These are phyloP conservation scores for Ondatra zibethicus DNA, from an alignment of 2,113 vertebrate species.

Conservation along the genomic window DNA sequence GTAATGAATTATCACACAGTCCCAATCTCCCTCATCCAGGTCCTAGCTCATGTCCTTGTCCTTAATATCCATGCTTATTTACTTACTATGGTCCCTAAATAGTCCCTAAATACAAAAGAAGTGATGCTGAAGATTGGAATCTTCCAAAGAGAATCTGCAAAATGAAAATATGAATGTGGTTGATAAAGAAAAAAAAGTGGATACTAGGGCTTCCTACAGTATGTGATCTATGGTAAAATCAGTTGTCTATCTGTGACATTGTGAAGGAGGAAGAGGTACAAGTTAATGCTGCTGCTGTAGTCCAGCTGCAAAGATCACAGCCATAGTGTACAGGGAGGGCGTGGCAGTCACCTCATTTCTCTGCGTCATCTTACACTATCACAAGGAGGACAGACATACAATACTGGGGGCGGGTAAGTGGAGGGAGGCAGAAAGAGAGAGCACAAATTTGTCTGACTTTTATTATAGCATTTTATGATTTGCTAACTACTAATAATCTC, in stretches of 20 bases:
- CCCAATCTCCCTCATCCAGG: rapidly evolving
- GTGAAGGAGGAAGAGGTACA: neutral
- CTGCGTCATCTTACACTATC: neutral
- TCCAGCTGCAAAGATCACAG: neutral
- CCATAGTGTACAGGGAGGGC: neutral
- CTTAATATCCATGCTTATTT: neutral
- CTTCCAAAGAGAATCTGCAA: neutral
- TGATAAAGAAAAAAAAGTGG: neutral
- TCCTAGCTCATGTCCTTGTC: neutral
- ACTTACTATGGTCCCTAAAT: neutral
- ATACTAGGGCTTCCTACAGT: neutral
- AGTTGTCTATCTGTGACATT: neutral
- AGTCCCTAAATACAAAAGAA: neutral
- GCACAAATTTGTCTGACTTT: neutral
- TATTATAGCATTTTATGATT: neutral
- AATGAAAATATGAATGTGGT: neutral
- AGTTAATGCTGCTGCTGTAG: neutral
- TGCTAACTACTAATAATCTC: neutral
- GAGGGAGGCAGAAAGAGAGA: neutral
- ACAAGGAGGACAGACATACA: neutral
- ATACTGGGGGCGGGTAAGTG: rapidly evolving
- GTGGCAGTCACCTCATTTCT: no score
- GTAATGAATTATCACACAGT: neutral
- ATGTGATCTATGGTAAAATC: neutral
- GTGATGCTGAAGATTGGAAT: neutral